Conservation (phyloP, 2,888 invertebrate species). For the Megaustenia siamemsis region DNA sequence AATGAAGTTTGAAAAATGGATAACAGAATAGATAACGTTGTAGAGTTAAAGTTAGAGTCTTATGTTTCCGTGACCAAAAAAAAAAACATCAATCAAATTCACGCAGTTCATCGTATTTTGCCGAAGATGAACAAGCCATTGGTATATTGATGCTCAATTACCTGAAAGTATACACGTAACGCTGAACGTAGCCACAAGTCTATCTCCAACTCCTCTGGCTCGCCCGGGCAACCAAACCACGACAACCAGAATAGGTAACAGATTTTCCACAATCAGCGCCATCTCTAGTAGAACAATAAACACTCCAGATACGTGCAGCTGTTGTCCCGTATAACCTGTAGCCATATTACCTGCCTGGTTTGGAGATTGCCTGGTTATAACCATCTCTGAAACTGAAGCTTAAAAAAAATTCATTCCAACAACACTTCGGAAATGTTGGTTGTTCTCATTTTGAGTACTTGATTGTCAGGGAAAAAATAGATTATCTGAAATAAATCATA, state of each 20-base stretch:
- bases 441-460: not conserved
- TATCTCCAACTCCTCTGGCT: conserved; percentile 65
- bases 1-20: too few species aligned
- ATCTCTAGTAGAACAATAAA: conserved; percentile 66
- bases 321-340: conserved; percentile 26
- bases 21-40: too few species aligned
- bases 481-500: not conserved
- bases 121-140: too few species aligned
- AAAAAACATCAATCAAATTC: too few species aligned
- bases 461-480: not conserved
- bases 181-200: conserved; percentile 67
- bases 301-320: conserved; percentile 63
- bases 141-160: not conserved
- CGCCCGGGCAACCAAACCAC: conserved; percentile 60
- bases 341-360: conserved; percentile 13
- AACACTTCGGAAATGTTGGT: not conserved
- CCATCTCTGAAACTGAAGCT: not conserved
- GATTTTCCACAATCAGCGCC: conserved; percentile 65
- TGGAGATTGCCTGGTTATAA: conserved; percentile 6
- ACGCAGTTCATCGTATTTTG: too few species aligned
- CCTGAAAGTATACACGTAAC: conserved; percentile 68
- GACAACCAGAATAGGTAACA: conserved; percentile 66
- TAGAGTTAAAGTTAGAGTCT: too few species aligned
- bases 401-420: not conserved
- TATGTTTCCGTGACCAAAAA: too few species aligned